Evolutionary conservation across 92 coral and sea anemone species (phyloP), one percentile per base, ranked within the genome.

Genomic region (Epizoanthus stellaris): DNA sequence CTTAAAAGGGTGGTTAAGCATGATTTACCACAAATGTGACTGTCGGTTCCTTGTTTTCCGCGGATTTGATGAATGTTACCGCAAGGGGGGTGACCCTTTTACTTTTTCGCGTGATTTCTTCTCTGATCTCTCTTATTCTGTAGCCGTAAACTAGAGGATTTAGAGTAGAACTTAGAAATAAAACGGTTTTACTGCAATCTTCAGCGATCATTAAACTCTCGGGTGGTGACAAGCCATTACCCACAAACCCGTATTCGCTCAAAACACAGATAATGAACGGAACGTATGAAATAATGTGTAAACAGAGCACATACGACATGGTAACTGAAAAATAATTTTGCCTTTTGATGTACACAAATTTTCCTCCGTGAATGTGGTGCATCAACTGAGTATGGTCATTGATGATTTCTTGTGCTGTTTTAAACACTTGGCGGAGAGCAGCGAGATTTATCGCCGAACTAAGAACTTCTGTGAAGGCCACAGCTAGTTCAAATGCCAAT

Each of bases 121-220:
- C 36, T 36, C 36, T 21, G 40, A 65, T 65, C 40, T 65, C 36
- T 9, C 38, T 65, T 65, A 65, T 65, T 65, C 38, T 13, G 38
- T 65, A 65, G 19, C 70, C 70, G 19, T 65, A 65, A 65, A 65
- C 14, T 6, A 65, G 38, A 23, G 70, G 70, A 65, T 19, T 65
- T 65, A 65, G 11, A 5, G 70, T 21, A 17, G 70, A 65, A 23
- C 36, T 65, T 36, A 65, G 40, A 7, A 65, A 65, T 20, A 20
- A 4, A 65, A 65, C 16, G 36, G 70, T 65, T 65, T 6, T 36
- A 52, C 13, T 9, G 56, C 10, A 9, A 52, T 52, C 56, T 52
- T 52, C 56, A 52, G 14, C 14, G 14, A 52, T 52, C 14, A 52
- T 9, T 3, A 52, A 52, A 52, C 56, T 52, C 13, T 52, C 56